Conservation (phyloP, 2,888 invertebrate genomes). For the Sphaerophoria taeniata region DNA sequence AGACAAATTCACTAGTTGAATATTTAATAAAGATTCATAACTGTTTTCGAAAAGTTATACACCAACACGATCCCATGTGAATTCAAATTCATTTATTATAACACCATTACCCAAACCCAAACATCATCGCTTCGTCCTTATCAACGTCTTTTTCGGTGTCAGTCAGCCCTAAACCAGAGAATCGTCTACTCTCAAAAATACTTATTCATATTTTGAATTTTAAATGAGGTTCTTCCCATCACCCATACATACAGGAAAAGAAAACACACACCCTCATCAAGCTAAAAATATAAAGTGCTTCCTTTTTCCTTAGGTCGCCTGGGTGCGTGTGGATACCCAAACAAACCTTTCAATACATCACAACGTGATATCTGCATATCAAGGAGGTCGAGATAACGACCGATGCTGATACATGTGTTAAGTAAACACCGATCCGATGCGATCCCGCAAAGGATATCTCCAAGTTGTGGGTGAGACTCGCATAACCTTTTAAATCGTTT, state of each 20-base stretch:
- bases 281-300: not conserved
- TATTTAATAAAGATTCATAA: slow-evolving; percentile 63
- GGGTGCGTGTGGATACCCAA: slow-evolving; percentile 96
- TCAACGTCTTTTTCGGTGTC: too few relatives aligned
- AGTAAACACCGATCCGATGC: slow-evolving; percentile 97
- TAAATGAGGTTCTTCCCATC: slow-evolving; percentile 45
- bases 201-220: slow-evolving; percentile 55
- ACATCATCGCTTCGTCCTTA: not conserved
- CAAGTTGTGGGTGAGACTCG: slow-evolving; percentile 93
- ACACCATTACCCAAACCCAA: slow-evolving; percentile 3
- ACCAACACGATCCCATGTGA: slow-evolving; percentile 19
- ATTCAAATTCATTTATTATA: slow-evolving; percentile 35
- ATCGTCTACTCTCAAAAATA: slow-evolving; percentile 11
- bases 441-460: slow-evolving; percentile 93
- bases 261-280: not conserved
- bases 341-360: slow-evolving; percentile 96
- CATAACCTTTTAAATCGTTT: not conserved
- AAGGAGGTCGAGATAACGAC: slow-evolving; percentile 93
- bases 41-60: slow-evolving; percentile 51
- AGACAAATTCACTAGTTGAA: slow-evolving; percentile 56
- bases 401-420: slow-evolving; percentile 97
- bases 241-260: not conserved
- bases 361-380: slow-evolving; percentile 95
- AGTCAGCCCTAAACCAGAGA: not conserved
- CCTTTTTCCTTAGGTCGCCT: slow-evolving; percentile 87